Evolutionary conservation across 1,140 invertebrate genomes (phyloP), one percentile per base, ranked within the genome.

Genomic region (Trigoniulus corallinus): DNA sequence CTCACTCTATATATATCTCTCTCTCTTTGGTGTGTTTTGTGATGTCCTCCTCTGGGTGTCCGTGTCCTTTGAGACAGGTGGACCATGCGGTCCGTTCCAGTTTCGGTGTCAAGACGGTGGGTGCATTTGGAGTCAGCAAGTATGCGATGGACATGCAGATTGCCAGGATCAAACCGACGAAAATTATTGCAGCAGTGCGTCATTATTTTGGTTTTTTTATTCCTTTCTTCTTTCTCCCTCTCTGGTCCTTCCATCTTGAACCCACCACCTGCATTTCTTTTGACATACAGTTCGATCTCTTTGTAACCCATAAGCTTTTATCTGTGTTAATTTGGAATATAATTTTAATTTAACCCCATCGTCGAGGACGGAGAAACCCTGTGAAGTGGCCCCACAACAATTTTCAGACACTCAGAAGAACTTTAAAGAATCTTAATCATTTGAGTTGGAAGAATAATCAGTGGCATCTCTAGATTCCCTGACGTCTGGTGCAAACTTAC

Each of bases 91-190:
- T 7, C 15, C 7, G 7, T 34, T 15, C 29, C 63, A 74, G 62
- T 82, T 75, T 69, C 66, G 67, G 64, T 83, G 81, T 70, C 56
- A 62, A 55, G 72, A 71, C 58, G 75, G 74, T 60, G 70, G 72
- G 57, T 76, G 78, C 62, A 76, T 83, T 63, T 67, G 71, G 47
- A 63, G 70, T 57, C 65, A 69, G 58, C 65, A 72, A 61, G 69
- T 72, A 63, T 82, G 81, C 68, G 77, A 82, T 69, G 73, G 74
- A 48, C 65, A 67, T 53, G 72, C 74, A 59, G 77, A 82, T 70
- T 83, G 81, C 69, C 64, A 63, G 52, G 80, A 81, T 70, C 75
- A 74, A 64, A 75, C 75, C 56, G 81, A 82, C 62, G 80, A 82
- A 70, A 70, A 66, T 61, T 72, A 76, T 65, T 82, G 80, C 71